These are phyloP conservation scores for Melanerpes aurifrons DNA, from an alignment of 2,113 vertebrate genomes.

Conservation along the genomic window DNA sequence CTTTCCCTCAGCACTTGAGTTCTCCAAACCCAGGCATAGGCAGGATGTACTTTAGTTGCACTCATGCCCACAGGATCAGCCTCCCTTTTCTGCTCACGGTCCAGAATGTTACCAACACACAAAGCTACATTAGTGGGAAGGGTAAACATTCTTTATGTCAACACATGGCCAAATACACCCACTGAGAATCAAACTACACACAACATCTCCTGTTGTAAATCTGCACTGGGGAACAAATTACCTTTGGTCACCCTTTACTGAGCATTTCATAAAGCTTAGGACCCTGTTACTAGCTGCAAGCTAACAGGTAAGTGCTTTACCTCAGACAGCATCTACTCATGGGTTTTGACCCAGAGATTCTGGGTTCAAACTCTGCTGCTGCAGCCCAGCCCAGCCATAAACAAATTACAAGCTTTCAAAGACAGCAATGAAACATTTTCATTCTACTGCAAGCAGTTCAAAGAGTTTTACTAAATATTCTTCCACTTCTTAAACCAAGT, in stretches of 20 bases:
- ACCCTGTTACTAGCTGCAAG: not conserved
- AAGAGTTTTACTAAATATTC: not conserved
- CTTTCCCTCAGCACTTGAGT: not conserved
- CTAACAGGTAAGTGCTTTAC: not conserved
- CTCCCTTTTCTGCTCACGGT: not conserved
- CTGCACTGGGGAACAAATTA: not conserved
- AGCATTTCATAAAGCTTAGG: not conserved
- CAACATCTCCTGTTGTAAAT: not conserved
- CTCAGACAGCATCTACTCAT: not conserved
- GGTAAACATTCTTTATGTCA: not conserved
- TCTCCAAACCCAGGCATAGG: not conserved
- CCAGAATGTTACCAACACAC: not conserved
- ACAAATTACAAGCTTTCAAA: not conserved
- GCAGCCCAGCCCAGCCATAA: rapidly evolving
- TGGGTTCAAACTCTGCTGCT: not conserved
- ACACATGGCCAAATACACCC: not conserved
- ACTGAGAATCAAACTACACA: not conserved
- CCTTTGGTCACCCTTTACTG: not conserved
- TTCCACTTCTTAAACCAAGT: not conserved
- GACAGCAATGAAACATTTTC: not conserved
- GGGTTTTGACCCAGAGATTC: not conserved
- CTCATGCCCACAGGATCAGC: not conserved
- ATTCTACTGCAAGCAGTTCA: not conserved
- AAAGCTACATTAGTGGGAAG: not conserved
- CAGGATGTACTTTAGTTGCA: not conserved